Percentiles rank a stretch among this genome's conserved stretches.
phyloP scores from a whole-genome alignment of 2,888 invertebrate species.

The Halictus ligatus region DNA sequence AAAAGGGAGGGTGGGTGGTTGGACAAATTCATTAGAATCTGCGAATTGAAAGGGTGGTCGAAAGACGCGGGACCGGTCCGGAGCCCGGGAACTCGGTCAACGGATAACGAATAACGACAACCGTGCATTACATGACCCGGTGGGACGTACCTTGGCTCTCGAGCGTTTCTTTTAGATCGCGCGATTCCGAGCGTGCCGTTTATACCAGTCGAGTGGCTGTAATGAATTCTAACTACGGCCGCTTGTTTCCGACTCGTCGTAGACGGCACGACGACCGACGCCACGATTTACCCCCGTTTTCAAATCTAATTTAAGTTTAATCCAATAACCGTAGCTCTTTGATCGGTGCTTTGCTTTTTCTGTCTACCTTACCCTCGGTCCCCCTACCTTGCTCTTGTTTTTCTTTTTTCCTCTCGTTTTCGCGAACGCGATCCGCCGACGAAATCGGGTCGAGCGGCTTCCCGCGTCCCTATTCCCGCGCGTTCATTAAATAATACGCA shows the following conservation, averaged over 20 bases:
- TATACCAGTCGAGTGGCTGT: conserved; percentile 38
- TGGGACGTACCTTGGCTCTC: conserved; percentile 18
- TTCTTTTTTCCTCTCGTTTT: background rate
- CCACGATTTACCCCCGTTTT: conserved; percentile 54
- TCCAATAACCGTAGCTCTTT: conserved; percentile 38
- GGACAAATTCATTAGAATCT: conserved; percentile 29
- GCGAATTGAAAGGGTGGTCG: background rate
- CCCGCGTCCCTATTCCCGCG: background rate
- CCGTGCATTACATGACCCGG: conserved; percentile 7
- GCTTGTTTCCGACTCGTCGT: conserved; percentile 47
- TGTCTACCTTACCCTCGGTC: no score
- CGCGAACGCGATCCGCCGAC: conserved; percentile 14
- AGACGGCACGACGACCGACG: conserved; percentile 5
- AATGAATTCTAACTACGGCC: conserved; percentile 49
- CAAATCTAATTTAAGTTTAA: conserved; percentile 56
- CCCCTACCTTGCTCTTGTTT: background rate
- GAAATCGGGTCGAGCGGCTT: conserved; percentile 36
- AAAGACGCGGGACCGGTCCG: background rate
- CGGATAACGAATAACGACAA: conserved; percentile 31
- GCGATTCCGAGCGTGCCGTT: conserved; percentile 28
- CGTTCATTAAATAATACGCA: conserved; percentile 42
- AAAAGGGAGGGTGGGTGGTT: background rate
- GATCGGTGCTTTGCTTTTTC: conserved; percentile 21
- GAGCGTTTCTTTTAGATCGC: conserved; percentile 27
- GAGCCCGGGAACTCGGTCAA: conserved; percentile 48